Base-by-base conservation (phyloP, 30 jellyfish, hydroid and myxozoan species). In the Pseudorhiza aurosa region DNA sequence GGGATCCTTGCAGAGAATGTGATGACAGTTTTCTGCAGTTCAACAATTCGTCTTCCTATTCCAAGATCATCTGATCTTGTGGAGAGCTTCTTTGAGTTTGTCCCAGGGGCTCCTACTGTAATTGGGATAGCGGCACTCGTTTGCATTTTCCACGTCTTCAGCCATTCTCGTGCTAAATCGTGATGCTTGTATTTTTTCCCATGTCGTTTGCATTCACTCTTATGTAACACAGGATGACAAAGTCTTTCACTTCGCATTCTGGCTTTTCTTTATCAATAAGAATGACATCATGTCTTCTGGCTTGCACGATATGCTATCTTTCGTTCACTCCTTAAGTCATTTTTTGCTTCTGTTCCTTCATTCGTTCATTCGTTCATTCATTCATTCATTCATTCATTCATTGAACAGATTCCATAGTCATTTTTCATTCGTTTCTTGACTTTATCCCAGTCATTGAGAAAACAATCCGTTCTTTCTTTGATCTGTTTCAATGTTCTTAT, bases 261-360 rank as follows among this genome's bases (percentile, higher is more conserved):
- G 21, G 42, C 84, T 70, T 70, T 70, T 70, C 84, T 70, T 46
- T 70, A 46, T 70, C 84, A 70, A 70, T 70, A 43, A 70, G 69
- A 70, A 70, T 70, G 49, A 70, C 84, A 70, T 70, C 84, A 70
- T 42, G 84, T 70, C 84, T 70, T 70, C 84, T 5, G 69, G 84
- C 84, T 70, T 70, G 84, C 11, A 70, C 29, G 75, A 22, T n/a
- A n/a, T n/a, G n/a, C n/a, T n/a, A n/a, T n/a, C n/a, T n/a, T n/a
- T n/a, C n/a, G n/a, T n/a, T n/a, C n/a, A n/a, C n/a, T n/a, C n/a
- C n/a, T n/a, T n/a, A n/a, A n/a, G n/a, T n/a, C n/a, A n/a, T n/a
- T n/a, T n/a, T n/a, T n/a, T n/a, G n/a, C n/a, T n/a, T n/a, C n/a
- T n/a, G n/a, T n/a, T n/a, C n/a, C n/a, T n/a, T n/a, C n/a, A n/a